These are phyloP conservation scores for Conus canariensis DNA, from an alignment of 2,888 invertebrate species.

Conservation along the genomic window DNA sequence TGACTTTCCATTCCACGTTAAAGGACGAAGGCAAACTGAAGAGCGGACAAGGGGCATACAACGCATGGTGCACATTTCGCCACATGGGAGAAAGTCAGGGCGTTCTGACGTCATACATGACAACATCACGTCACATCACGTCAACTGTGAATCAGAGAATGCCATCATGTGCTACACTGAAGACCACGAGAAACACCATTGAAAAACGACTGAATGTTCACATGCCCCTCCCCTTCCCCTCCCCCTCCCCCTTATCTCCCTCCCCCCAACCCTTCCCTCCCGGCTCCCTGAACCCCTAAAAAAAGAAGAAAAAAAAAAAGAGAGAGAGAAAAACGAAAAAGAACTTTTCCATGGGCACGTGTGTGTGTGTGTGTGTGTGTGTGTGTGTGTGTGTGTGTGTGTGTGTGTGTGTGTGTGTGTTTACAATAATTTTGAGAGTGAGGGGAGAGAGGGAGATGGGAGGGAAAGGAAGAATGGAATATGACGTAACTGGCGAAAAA, in stretches of 20 bases:
- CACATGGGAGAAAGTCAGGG: neutral
- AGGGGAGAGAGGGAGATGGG: too few relatives aligned
- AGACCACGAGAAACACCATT: neutral
- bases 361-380: too few relatives aligned
- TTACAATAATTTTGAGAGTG: too few relatives aligned
- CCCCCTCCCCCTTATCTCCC: neutral
- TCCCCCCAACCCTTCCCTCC: neutral
- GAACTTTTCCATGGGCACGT: too few relatives aligned
- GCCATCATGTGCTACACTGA: neutral
- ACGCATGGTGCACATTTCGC: neutral
- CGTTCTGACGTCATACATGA: neutral
- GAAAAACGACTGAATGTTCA: neutral
- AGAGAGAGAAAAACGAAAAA: too few relatives aligned
- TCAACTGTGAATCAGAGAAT: neutral
- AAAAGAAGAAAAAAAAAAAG: too few relatives aligned
- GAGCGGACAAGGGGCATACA: neutral
- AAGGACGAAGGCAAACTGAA: conserved; percentile 18
- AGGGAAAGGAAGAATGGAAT: too few relatives aligned
- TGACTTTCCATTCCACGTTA: neutral
- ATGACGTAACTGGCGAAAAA: too few relatives aligned
- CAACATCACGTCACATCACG: neutral
- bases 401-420: too few relatives aligned
- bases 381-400: too few relatives aligned
- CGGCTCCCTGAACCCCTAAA: too few relatives aligned
- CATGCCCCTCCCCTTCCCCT: neutral